Evolutionary conservation across 2,797 vertebrate genomes (phyloP), one percentile per base, ranked within the genome.

Genomic region (Myiotriccus ornatus): DNA sequence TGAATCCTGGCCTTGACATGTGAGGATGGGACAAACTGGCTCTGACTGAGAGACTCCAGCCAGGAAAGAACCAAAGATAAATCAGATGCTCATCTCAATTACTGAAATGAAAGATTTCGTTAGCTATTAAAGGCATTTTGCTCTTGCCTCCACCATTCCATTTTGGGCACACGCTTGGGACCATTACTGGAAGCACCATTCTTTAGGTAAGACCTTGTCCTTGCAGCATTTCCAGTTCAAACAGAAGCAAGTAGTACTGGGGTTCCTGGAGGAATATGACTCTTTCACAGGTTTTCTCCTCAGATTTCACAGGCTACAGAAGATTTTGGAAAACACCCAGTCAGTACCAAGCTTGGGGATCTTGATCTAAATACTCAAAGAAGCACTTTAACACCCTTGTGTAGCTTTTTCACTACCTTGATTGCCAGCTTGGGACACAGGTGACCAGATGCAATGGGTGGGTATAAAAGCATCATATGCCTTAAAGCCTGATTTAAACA

Each of bases 31-130:
- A 50, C 74, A 89, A 91, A 52, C 24, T 23, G 24, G 16, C 34
- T 91, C 57, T 59, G 53, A 53, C 1, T 60, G 41, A 65, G 56
- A 76, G 28, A 62, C 35, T 91, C 47, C 27, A 64, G 62, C 23
- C 50, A 59, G 44, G 50, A 65, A 81, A 86, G 83, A 78, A 44
- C 21, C 16, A 55, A 91, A 46, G 23, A 12, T 50, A 73, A 57
- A 71, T 34, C 50, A 81, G 78, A 84, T 0, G 0, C 9, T 84
- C 59, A 59, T 59, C 18, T 83, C 70, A 65, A 14, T 78, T 70
- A 82, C 27, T 23, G 34, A 63, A 90, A 80, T 34, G 11, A 84
- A 86, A 69, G 10, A 81, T 87, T 71, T 75, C 15, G 47, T 81
- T 78, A 71, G 71, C 30, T 86, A 85, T 71, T 63, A 75, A 87